Conservation (phyloP, 2,113 vertebrate species). For the Tichodroma muraria region DNA sequence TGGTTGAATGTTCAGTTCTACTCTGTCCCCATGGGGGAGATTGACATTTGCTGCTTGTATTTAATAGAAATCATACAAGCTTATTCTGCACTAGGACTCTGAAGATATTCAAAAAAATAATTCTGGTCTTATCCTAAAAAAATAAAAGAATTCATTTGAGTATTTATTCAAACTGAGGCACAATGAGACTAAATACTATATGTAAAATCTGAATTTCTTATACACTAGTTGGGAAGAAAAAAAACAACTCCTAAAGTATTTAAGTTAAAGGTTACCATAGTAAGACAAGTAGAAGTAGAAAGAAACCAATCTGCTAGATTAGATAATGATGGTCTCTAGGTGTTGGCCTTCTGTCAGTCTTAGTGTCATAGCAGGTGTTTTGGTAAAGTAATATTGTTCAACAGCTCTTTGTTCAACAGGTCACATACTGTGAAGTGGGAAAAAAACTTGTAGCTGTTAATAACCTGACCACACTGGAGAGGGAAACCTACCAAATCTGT, state of each 20-base stretch:
- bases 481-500: background rate
- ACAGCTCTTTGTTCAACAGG: background rate
- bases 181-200: background rate
- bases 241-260: background rate
- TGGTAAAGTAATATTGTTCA: background rate
- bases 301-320: background rate
- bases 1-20: background rate
- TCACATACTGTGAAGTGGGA: background rate
- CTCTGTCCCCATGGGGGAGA: background rate
- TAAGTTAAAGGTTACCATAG: background rate
- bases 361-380: background rate
- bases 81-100: background rate
- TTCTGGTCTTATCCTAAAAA: background rate
- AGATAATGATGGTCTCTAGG: background rate
- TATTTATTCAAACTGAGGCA: background rate
- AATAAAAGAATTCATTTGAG: background rate
- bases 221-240: background rate
- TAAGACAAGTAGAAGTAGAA: background rate
- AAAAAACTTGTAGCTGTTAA: background rate
- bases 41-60: background rate
- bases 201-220: background rate
- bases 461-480: background rate
- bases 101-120: background rate
- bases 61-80: background rate
- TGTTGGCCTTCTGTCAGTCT: background rate